These are phyloP conservation scores for Chalcis sispes DNA, from an alignment of 2,888 invertebrate genomes.

Conservation along the genomic window DNA sequence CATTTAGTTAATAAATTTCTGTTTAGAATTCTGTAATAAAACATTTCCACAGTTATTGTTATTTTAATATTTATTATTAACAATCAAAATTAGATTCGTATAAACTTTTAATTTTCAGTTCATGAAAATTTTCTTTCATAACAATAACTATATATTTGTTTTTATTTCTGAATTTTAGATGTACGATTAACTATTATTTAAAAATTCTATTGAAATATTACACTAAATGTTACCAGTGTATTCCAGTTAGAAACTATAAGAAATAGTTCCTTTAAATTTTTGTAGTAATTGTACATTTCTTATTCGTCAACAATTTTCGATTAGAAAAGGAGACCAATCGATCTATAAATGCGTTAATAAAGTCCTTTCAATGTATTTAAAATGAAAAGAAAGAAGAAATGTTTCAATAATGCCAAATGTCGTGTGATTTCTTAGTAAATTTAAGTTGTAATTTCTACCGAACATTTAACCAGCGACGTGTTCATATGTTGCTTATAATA, in stretches of 20 bases:
- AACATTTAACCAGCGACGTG: not conserved
- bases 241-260: constrained; percentile 1
- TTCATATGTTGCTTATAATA: constrained; percentile 21
- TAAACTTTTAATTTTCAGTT: not conserved
- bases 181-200: constrained; percentile 8
- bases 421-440: constrained; percentile 25
- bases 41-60: constrained; percentile 13
- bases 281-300: not conserved
- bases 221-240: constrained; percentile 23
- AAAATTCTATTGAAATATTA: not conserved
- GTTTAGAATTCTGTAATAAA: constrained; percentile 16
- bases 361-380: constrained; percentile 6
- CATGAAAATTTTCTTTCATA: not conserved
- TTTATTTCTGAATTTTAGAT: constrained; percentile 10
- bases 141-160: constrained; percentile 15
- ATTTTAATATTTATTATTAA: not conserved
- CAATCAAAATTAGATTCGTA: not conserved
- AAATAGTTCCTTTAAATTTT: constrained; percentile 1
- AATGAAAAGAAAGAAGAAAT: not conserved
- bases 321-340: not conserved
- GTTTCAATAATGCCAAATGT: constrained; percentile 45
- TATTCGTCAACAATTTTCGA: constrained; percentile 19
- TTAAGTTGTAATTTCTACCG: constrained; percentile 14
- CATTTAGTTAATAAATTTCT: constrained; percentile 11
- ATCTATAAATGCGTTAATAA: not conserved